These are phyloP conservation scores for Oligia strigilis DNA, from an alignment of 2,888 invertebrate genomes.

Conservation along the genomic window DNA sequence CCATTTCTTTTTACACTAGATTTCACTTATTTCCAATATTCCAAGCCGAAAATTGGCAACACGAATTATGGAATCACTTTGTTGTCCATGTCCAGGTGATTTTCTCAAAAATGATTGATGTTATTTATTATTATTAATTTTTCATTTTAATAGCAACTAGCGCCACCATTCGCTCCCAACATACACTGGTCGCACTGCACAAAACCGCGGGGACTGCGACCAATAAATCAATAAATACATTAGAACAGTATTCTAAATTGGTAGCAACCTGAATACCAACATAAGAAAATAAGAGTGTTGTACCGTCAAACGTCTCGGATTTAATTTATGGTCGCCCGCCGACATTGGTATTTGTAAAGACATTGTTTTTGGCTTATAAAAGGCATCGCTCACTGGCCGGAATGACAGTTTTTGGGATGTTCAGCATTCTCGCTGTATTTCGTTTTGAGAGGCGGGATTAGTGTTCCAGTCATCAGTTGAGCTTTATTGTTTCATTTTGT, in stretches of 20 bases:
- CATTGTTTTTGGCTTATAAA: constrained; percentile 66
- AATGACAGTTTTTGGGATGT: constrained; percentile 56
- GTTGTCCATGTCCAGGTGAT: fast-evolving
- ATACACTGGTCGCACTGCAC: constrained; percentile 39
- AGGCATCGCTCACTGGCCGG: constrained; percentile 43
- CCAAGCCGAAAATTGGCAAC: background rate
- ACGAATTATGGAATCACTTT: background rate
- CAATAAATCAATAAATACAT: constrained; percentile 66
- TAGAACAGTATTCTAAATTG: constrained; percentile 61
- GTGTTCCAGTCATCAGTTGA: constrained; percentile 32
- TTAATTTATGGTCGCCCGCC: constrained; percentile 58
- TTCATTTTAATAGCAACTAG: background rate
- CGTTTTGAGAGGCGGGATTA: constrained; percentile 20
- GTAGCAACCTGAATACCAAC: constrained; percentile 65
- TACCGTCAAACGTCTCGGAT: constrained; percentile 36
- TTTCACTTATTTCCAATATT: background rate
- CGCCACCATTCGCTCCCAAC: constrained; percentile 5
- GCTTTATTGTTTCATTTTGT: constrained; percentile 12
- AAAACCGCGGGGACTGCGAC: constrained; percentile 32
- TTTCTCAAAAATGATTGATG: background rate
- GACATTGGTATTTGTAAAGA: constrained; percentile 56
- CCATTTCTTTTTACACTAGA: background rate
- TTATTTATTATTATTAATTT: background rate
- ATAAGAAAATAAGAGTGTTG: constrained; percentile 56
- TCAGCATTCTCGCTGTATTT: constrained; percentile 40